Base-by-base conservation (phyloP, 2,888 invertebrate species). In the Embidobia sp. region DNA sequence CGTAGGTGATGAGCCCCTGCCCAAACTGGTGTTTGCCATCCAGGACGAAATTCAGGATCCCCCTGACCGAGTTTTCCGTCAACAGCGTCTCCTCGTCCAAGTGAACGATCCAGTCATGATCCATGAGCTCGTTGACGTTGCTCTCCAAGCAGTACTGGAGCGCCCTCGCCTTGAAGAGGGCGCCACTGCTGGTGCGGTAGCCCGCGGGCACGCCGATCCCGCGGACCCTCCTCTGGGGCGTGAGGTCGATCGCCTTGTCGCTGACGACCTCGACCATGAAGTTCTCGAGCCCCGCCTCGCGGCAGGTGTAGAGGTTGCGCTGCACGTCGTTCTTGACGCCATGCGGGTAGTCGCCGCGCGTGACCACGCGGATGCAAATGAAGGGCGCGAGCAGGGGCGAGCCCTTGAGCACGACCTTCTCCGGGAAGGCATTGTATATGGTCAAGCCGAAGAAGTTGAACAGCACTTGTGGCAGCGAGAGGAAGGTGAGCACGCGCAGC, bases 71-170 rank as follows among this genome's bases (percentile, higher is more conserved):
- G 89, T 98, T 97, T 86, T 97, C 97, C 3, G 98, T 98, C 19
- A 98, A 91, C 57, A 98, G 90, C 0, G 98, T 98, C 90, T 98
- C 98, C 90, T 98, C 98, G 90, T 98, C 98, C 74, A 98, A 91
- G 91, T 98, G 98, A n/a, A 97, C 97, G 85, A 98, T 95, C 98
- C 98, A 98, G 88, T 98, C 98, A 79, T 93, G 94, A 85, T 97
- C 97, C 55, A 94, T 94, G 48, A 98, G 89, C 82, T 92, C 91
- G 90, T 97, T 98, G 0, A 98, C 95, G 85, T 94, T 93, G 84
- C 96, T 96, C 90, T 98, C 98, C 59, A 98, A 91, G 85, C 98
- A 98, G 90, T 98, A 98, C 88, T 98, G 98, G 57, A 98, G 91
- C 15, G 98, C 98, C 81, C 98, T 92, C 0, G 98, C 96, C 90